A percentile compares a stretch with the other conserved stretches of the same genome.
These are phyloP conservation scores for Chloropsis cyanopogon DNA, from an alignment of 2,113 vertebrate genomes.

Conservation along the genomic window DNA sequence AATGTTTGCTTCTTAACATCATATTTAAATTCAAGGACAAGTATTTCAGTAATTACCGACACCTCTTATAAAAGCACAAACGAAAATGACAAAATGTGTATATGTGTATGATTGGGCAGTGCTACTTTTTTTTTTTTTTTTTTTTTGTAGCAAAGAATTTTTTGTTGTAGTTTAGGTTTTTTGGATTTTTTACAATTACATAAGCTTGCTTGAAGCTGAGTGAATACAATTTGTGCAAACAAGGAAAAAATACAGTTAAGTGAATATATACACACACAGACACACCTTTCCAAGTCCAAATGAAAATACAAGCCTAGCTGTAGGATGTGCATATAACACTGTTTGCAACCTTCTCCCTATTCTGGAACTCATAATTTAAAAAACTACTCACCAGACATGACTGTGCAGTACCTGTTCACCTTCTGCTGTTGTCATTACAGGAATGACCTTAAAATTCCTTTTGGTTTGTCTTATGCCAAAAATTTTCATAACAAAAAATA, in stretches of 20 bases:
- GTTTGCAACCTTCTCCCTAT: neutral
- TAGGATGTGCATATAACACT: neutral
- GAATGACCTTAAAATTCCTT: neutral
- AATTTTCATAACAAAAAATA: neutral
- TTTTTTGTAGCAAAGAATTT: neutral
- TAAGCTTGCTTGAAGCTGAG: neutral
- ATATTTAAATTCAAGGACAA: neutral
- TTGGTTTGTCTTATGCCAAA: neutral
- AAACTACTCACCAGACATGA: neutral
- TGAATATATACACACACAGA: neutral
- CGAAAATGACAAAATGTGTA: neutral
- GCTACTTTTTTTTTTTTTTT: neutral
- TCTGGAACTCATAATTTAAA: neutral
- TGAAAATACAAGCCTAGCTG: neutral
- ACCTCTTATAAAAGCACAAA: neutral
- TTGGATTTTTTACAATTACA: neutral
- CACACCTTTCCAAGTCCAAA: neutral
- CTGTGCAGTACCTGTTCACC: neutral
- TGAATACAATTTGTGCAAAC: neutral
- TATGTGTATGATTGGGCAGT: neutral
- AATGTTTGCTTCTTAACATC: neutral
- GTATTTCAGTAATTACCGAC: neutral
- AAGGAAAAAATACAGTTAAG: neutral
- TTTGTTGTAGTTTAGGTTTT: neutral
- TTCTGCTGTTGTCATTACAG: neutral